Base-by-base conservation (phyloP, 1,140 invertebrate genomes). In the Lepidostoma basale region DNA sequence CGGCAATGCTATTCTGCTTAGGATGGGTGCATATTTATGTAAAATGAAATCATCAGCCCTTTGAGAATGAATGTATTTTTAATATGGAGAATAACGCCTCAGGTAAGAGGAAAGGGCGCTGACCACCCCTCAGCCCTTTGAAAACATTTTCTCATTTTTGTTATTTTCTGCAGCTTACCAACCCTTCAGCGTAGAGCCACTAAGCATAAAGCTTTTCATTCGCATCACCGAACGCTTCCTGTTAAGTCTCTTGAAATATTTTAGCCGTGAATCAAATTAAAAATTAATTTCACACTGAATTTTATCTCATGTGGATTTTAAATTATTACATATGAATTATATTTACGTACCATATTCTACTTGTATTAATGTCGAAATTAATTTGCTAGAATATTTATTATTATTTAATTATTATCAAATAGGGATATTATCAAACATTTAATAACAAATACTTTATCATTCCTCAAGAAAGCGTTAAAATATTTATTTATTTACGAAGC, bases 1-100 rank as follows among this genome's bases (percentile, higher is more conserved):
- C n/a, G n/a, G n/a, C n/a, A n/a, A n/a, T n/a, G n/a, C n/a, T n/a
- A n/a, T n/a, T n/a, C n/a, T n/a, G n/a, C n/a, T n/a, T n/a, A n/a
- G n/a, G 26, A 36, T 30, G 18, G 30, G 44, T 64, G 44, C 62
- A 52, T 64, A 49, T 64, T 52, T 47, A 36, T 52, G 12, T 49
- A 20, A 52, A 64, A 47, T 64, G 8, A 49, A 64, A 39, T 25
- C 45, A 64, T 33, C 26, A 62, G 22, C 62, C 62, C 63, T 66
- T 56, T 66, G 63, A 42, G 40, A 54, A 25, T 16, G 59, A 62
- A 68, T 68, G 67, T 68, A 68, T 68, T 68, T 68, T 68, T 68
- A 68, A 68, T 62, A 68, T 33, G 45, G 58, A 42, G 59, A 67
- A 62, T 26, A 42, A 28, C 67, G 67, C 67, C 59, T 54, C 44